Evolutionary conservation across 2,797 vertebrate genomes (phyloP), one percentile per base, ranked within the genome.

Genomic region (Gymnoscopelus microlampas): DNA sequence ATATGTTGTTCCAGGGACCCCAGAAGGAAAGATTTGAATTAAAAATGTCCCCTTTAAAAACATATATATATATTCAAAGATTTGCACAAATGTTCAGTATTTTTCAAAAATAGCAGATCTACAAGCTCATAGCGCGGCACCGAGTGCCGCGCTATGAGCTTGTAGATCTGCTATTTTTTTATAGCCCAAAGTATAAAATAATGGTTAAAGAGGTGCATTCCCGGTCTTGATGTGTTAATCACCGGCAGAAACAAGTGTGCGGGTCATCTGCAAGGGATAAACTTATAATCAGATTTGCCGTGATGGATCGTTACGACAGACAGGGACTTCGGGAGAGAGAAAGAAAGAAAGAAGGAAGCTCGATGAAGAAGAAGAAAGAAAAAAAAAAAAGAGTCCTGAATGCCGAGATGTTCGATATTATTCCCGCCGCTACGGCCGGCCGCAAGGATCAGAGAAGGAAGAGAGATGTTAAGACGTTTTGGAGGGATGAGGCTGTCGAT

Each of bases 221-320:
- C n/a, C n/a, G n/a, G n/a, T n/a, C n/a, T n/a, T n/a, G n/a, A n/a
- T n/a, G n/a, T n/a, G n/a, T n/a, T n/a, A 96, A 96, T 95, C 94
- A 95, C 84, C 55, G 91, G 92, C 85, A 93, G 92, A 91, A 94
- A 92, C 94, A 91, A 93, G 90, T 88, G 83, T 85, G 87, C 77
- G 87, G 93, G 92, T 94, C 93, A 93, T 90, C 88, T 89, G 84
- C 89, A 88, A 88, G 90, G 87, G 88, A 93, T 92, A 91, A 92
- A 92, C 92, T 93, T 90, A 90, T 91, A 92, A 93, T 93, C 92
- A 91, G 85, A 93, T 93, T 90, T 87, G 89, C 87, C 82, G 80
- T 84, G 85, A 90, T 91, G 82, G 88, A 90, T 90, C 86, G 92
- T 89, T 90, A 85, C 26, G 65, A 83, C 50, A 70, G 87, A 91